Evolutionary conservation across 2,888 invertebrate species (phyloP).

Genomic region (Ellobium chinense): DNA sequence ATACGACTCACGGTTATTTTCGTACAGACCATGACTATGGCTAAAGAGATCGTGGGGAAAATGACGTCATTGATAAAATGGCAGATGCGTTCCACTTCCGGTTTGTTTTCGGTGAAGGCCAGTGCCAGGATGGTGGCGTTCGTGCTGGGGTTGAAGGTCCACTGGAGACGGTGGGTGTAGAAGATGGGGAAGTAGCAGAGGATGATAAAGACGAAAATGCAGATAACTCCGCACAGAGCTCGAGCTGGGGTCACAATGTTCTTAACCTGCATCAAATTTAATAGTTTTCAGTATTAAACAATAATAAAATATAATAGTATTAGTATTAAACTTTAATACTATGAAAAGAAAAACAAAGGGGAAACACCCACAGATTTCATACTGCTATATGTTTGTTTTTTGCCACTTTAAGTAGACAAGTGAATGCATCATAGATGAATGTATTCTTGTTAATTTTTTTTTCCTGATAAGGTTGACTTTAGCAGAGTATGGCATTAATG

Average conservation of each 20-base stretch:
- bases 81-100: not conserved
- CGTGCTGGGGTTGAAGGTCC: not conserved
- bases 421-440: too few relatives aligned
- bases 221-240: not conserved
- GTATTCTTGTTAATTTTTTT: too few relatives aligned
- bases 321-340: too few relatives aligned
- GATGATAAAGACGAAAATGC: not conserved
- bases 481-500: too few relatives aligned
- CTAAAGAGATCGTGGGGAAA: not conserved
- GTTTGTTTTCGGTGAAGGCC: not conserved
- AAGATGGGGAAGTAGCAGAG: not conserved
- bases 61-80: not conserved
- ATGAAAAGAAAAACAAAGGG: too few relatives aligned
- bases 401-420: too few relatives aligned
- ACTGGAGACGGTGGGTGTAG: not conserved
- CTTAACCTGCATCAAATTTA: not conserved
- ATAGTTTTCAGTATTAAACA: too few relatives aligned
- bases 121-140: not conserved
- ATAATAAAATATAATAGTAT: too few relatives aligned
- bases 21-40: not conserved
- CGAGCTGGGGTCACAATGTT: not conserved
- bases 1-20: not conserved
- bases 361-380: too few relatives aligned
- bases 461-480: too few relatives aligned
- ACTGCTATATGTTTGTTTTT: too few relatives aligned